These are phyloP conservation scores for Arothron firmamentum DNA, from an alignment of 2,113 vertebrate species.

Conservation along the genomic window DNA sequence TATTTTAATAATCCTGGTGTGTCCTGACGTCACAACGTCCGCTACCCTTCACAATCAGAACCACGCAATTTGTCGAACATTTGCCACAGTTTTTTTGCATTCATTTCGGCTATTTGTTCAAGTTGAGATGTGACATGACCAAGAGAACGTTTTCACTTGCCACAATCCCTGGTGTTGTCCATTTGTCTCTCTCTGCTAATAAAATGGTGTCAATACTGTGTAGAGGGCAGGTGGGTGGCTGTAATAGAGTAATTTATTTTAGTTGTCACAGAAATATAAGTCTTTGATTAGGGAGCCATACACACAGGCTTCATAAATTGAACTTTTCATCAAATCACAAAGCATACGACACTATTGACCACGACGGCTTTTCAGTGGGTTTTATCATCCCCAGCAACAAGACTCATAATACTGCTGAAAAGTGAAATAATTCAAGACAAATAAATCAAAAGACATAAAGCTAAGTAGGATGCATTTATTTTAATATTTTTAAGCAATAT, in stretches of 20 bases:
- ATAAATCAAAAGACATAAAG: too few relatives aligned
- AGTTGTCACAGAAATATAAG: constrained; percentile 74
- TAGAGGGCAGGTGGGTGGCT: constrained; percentile 66
- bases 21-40: constrained; percentile 16
- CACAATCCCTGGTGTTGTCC: constrained; percentile 39
- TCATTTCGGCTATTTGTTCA: constrained; percentile 35
- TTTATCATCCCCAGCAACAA: constrained; percentile 43
- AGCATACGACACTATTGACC: constrained; percentile 70
- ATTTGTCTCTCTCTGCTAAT: constrained; percentile 57
- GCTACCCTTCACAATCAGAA: constrained; percentile 22
- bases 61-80: background rate
- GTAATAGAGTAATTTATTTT: constrained; percentile 76
- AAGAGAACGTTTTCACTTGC: constrained; percentile 30
- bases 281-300: constrained; percentile 67
- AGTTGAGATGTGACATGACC: constrained; percentile 16
- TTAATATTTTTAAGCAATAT: too few relatives aligned
- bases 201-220: constrained; percentile 65
- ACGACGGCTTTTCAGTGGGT: constrained; percentile 26
- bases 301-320: constrained; percentile 66
- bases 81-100: constrained; percentile 20
- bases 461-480: too few relatives aligned
- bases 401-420: constrained; percentile 10
- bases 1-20: constrained; percentile 53
- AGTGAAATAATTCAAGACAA: constrained; percentile 27
- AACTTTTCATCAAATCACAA: constrained; percentile 75